Conservation (phyloP, 2,113 vertebrate genomes). For the Fregetta grallaria region DNA sequence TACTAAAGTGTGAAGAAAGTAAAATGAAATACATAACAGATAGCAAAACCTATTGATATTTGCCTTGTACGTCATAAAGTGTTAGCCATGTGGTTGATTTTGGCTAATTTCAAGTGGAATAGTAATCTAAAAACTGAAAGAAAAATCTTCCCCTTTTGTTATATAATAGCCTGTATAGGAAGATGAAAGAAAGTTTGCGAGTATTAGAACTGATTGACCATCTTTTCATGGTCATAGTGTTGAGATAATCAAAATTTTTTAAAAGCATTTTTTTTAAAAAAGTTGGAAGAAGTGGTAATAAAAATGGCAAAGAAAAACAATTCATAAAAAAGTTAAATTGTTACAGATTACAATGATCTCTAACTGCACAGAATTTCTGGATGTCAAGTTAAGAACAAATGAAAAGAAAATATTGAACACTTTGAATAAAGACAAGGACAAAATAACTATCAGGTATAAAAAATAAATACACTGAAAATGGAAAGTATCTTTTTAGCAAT, state of each 20-base stretch:
- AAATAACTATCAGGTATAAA: slow-evolving; percentile 87
- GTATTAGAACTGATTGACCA: neutral
- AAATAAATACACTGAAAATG: neutral
- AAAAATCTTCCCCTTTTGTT: neutral
- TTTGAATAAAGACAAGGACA: slow-evolving; percentile 91
- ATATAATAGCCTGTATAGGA: neutral
- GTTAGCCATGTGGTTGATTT: neutral
- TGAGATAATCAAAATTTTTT: neutral
- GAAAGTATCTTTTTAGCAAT: neutral
- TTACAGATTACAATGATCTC: slow-evolving; percentile 87
- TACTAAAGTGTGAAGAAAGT: neutral
- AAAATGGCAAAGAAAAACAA: neutral
- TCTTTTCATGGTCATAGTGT: neutral
- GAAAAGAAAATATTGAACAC: slow-evolving; percentile 91
- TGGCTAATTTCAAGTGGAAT: neutral
- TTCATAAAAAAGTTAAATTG: slow-evolving; percentile 3
- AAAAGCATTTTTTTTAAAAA: neutral
- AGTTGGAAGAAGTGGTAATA: neutral
- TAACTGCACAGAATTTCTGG: slow-evolving; percentile 86
- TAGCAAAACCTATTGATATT: neutral
- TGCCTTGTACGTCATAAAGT: neutral
- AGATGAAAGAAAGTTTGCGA: neutral
- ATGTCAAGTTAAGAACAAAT: slow-evolving; percentile 88
- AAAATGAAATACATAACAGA: neutral
- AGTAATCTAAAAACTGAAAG: neutral